A percentile compares a stretch with the other conserved stretches of the same genome.
Evolutionary conservation across 2,888 invertebrate genomes (phyloP).

Genomic region (Tuta absoluta): DNA sequence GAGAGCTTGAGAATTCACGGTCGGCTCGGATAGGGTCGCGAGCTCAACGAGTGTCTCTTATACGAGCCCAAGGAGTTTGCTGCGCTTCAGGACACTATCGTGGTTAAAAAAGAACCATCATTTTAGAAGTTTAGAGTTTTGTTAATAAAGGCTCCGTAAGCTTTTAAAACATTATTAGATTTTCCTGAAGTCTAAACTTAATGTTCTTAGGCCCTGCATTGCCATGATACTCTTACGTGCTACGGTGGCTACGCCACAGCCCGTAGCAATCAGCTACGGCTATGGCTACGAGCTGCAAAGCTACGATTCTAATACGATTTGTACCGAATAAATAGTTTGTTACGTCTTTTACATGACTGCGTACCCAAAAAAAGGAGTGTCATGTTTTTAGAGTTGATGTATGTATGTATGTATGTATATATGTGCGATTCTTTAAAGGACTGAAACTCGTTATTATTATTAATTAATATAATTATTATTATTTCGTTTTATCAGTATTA

Average conservation of each 20-base stretch:
- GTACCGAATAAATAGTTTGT: slow-evolving; percentile 43
- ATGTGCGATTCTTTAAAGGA: too few species aligned
- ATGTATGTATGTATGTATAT: too few species aligned
- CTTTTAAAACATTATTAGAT: not conserved
- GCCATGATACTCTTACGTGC: too few species aligned
- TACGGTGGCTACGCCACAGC: slow-evolving; percentile 63
- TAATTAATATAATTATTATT: too few species aligned
- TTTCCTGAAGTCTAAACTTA: slow-evolving; percentile 36
- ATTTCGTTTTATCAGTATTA: too few species aligned
- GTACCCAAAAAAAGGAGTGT: too few species aligned
- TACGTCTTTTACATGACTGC: not conserved
- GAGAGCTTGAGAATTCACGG: slow-evolving; percentile 74
- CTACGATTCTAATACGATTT: slow-evolving; percentile 45
- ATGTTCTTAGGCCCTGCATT: too few species aligned
- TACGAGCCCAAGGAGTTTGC: slow-evolving; percentile 48
- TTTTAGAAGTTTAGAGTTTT: too few species aligned
- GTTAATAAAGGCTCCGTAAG: not conserved
- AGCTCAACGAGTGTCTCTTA: slow-evolving; percentile 72
- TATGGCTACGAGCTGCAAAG: slow-evolving; percentile 57
- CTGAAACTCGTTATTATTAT: too few species aligned
- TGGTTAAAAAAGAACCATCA: too few species aligned
- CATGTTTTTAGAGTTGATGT: too few species aligned
- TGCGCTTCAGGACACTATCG: not conserved
- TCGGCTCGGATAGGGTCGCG: slow-evolving; percentile 72
- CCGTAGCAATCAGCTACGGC: slow-evolving; percentile 46